phyloP scores from a whole-genome alignment of 2,797 vertebrate species.

The Phylloscopus collybita region DNA sequence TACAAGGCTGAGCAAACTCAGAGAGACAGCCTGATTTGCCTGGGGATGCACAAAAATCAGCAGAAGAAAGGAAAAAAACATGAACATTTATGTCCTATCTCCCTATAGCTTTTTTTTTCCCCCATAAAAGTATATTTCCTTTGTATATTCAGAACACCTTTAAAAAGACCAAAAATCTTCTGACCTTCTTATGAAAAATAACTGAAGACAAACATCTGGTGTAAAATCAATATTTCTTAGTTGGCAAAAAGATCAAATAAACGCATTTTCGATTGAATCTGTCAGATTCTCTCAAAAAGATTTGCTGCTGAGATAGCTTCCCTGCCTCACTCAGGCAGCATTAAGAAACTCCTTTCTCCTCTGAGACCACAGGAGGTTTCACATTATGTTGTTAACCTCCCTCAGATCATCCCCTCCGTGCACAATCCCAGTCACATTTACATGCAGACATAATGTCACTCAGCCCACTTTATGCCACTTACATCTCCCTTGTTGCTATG shows the following conservation, averaged over 20 bases:
- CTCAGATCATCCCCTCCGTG: conserved; percentile 1
- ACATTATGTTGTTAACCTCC: conserved; percentile 1
- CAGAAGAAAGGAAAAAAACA: neutral
- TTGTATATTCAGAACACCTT: neutral
- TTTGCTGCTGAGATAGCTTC: neutral
- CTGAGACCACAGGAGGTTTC: conserved; percentile 33
- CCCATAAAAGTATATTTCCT: neutral
- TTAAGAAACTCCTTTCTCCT: neutral
- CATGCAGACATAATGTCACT: conserved; percentile 27
- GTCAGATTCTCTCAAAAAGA: neutral
- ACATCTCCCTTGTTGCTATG: conserved; percentile 51
- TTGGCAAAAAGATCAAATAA: neutral
- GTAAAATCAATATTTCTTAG: neutral
- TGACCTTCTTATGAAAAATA: neutral
- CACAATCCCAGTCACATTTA: neutral
- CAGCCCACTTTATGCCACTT: conserved; percentile 41
- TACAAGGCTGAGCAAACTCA: neutral
- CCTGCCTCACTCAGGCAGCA: neutral
- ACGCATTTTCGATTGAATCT: neutral
- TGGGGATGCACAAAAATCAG: neutral
- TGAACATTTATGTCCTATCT: neutral
- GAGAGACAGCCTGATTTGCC: neutral
- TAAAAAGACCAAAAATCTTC: neutral
- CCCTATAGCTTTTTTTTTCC: neutral
- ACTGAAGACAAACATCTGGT: neutral